Percentiles rank a stretch among this genome's conserved stretches.
phyloP scores from a whole-genome alignment of 2,797 vertebrate species.

The Limosa lapponica region DNA sequence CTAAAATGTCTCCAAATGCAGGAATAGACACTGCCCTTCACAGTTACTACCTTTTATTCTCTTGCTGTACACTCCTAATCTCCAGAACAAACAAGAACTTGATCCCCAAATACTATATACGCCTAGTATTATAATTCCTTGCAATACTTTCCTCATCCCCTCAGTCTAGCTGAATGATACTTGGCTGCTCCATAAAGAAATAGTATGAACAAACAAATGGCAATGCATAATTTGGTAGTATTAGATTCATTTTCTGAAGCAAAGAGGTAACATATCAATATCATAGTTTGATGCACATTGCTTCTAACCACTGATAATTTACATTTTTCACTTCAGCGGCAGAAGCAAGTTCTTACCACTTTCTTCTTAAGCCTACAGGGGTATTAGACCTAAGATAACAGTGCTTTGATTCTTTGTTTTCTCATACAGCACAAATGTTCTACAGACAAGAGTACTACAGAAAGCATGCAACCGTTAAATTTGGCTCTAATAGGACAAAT shows the following conservation, averaged over 20 bases:
- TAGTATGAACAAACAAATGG: background rate
- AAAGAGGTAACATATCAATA: background rate
- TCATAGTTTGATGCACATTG: accelerated
- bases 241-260: background rate
- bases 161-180: background rate
- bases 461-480: background rate
- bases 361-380: background rate
- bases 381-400: background rate
- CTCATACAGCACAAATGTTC: background rate
- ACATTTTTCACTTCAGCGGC: background rate
- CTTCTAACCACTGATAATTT: background rate
- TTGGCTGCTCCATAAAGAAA: background rate
- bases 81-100: background rate
- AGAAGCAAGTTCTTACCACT: background rate
- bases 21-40: background rate
- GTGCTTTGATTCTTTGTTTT: background rate
- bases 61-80: accelerated
- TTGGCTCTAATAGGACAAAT: background rate
- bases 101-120: background rate
- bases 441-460: background rate
- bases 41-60: background rate
- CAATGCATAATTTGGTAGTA: background rate
- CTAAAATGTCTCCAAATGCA: background rate
- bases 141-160: background rate
- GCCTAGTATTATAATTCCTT: background rate